Conservation (phyloP, 1,140 invertebrate genomes). For the Euura saliciscinereae region DNA sequence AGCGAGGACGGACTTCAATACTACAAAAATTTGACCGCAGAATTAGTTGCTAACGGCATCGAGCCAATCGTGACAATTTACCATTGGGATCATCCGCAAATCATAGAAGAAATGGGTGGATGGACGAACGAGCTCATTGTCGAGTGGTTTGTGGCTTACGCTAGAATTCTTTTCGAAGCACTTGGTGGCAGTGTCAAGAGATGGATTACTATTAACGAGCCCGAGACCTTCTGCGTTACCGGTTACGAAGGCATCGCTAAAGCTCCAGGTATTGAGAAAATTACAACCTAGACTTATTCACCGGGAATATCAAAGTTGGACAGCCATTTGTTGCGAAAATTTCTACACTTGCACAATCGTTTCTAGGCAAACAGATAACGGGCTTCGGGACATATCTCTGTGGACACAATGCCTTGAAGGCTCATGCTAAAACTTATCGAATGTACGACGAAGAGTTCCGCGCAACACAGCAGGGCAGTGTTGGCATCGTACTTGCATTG, state of each 20-base stretch:
- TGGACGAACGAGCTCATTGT: constrained; percentile 61
- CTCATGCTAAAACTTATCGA: constrained; percentile 57
- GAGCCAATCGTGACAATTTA: constrained; percentile 37
- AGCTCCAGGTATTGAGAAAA: constrained; percentile 22
- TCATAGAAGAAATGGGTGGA: constrained; percentile 65
- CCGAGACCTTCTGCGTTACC: constrained; percentile 27
- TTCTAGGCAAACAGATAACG: constrained; percentile 49
- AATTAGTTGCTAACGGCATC: constrained; percentile 45
- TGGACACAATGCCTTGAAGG: constrained; percentile 60
- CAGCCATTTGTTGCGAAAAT: no score
- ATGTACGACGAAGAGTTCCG: background rate
- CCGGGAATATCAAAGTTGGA: background rate
- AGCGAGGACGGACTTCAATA: constrained; percentile 62
- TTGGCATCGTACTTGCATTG: background rate
- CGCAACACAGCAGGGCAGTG: background rate
- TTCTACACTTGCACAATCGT: background rate
- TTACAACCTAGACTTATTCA: background rate
- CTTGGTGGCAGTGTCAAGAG: constrained; percentile 31
- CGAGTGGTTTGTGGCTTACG: constrained; percentile 61
- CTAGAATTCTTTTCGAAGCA: constrained; percentile 29
- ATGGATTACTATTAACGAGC: constrained; percentile 24
- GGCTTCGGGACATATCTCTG: constrained; percentile 60
- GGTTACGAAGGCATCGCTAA: constrained; percentile 38
- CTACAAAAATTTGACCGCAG: constrained; percentile 68
- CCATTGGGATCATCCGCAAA: constrained; percentile 61